A percentile compares a stretch with the other conserved stretches of the same genome.
Conservation (phyloP, 2,888 invertebrate species). For the Tachina lurida region DNA sequence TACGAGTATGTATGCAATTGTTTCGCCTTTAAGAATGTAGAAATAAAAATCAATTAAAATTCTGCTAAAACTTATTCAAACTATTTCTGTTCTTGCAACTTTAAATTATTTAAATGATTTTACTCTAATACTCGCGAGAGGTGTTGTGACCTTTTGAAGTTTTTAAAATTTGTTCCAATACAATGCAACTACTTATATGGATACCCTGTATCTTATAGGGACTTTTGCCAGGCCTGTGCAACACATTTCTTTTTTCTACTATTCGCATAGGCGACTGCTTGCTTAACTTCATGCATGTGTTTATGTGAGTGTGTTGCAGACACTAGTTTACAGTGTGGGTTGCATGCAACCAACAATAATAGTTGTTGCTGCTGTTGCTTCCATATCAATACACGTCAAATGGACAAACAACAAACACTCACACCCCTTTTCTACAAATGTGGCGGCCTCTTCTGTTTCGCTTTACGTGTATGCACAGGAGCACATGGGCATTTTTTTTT, state of each 20-base stretch:
- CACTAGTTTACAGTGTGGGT: constrained; percentile 33
- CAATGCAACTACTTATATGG: too few relatives aligned
- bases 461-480: constrained; percentile 36
- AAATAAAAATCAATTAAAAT: too few relatives aligned
- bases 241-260: constrained; percentile 11
- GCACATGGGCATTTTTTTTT: constrained; percentile 37
- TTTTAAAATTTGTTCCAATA: too few relatives aligned
- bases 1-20: too few relatives aligned
- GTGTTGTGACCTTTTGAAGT: too few relatives aligned
- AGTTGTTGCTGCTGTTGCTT: constrained; percentile 41
- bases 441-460: constrained; percentile 39
- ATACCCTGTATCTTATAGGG: constrained; percentile 6
- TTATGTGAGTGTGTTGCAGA: not conserved
- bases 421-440: constrained; percentile 44
- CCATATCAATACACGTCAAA: constrained; percentile 19
- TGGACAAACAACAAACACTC: constrained; percentile 29
- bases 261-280: constrained; percentile 23
- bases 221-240: constrained; percentile 22
- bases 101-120: too few relatives aligned
- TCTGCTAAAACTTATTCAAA: too few relatives aligned
- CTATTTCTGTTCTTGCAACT: too few relatives aligned
- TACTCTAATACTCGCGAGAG: too few relatives aligned
- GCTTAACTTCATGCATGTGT: not conserved
- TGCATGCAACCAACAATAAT: constrained; percentile 56
- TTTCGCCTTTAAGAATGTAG: too few relatives aligned